Evolutionary conservation across 2,797 vertebrate genomes (phyloP).

Genomic region (Danionella dracula): DNA sequence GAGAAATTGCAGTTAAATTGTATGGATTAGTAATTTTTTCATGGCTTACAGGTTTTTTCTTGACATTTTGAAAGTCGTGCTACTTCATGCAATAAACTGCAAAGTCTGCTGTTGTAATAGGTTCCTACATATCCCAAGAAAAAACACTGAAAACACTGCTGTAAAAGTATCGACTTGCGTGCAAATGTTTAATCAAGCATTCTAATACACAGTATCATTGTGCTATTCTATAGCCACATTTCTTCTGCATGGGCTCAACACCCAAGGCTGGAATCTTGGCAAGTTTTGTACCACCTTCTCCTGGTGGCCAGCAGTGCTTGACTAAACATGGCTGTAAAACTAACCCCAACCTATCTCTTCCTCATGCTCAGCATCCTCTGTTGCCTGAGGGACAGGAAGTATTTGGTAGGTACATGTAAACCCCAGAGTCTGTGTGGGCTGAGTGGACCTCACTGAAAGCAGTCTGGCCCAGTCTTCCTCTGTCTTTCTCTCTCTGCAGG

Average conservation of each 20-base stretch:
- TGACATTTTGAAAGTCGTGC: no score
- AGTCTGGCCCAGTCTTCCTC: slow-evolving; percentile 18
- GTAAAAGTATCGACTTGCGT: slow-evolving; percentile 3
- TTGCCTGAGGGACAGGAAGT: slow-evolving; percentile 8
- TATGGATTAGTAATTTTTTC: no score
- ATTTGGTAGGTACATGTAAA: slow-evolving; percentile 29
- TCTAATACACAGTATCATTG: slow-evolving; percentile 6
- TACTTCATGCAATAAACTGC: no score
- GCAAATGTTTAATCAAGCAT: neutral
- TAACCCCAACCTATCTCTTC: neutral
- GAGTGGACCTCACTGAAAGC: slow-evolving; percentile 41
- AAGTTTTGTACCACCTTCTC: slow-evolving; percentile 23
- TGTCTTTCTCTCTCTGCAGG: slow-evolving; percentile 53
- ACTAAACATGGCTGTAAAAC: slow-evolving; percentile 53
- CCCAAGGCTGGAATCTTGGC: slow-evolving; percentile 39
- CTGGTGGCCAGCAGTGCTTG: slow-evolving; percentile 40
- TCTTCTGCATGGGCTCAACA: slow-evolving; percentile 33
- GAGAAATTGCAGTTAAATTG: no score
- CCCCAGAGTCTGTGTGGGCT: slow-evolving; percentile 60
- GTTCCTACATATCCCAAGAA: no score
- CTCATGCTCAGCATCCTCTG: slow-evolving; percentile 9
- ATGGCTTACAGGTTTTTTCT: no score
- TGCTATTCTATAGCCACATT: neutral
- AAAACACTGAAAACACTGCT: no score
- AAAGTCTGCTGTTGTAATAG: no score